Base-by-base conservation (phyloP, 2,888 invertebrate species). In the Gasteruption jaculator region DNA sequence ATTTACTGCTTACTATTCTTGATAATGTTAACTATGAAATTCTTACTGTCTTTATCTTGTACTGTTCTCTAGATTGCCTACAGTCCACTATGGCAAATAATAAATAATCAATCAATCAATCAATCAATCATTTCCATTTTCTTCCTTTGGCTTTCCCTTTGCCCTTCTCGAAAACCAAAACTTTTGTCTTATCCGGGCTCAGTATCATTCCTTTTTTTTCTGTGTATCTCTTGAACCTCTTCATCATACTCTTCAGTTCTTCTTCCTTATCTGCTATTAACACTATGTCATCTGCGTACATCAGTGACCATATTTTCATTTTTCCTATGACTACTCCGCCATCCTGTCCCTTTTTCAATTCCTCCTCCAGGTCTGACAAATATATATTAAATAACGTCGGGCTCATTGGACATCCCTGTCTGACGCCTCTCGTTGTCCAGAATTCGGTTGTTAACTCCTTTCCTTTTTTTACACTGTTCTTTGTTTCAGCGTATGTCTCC, bases 281-380 rank as follows among this genome's bases (percentile, higher is more conserved):
- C n/a, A n/a, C n/a, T n/a, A n/a, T n/a, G n/a, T n/a, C n/a, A n/a
- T n/a, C n/a, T n/a, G n/a, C n/a, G n/a, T n/a, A n/a, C n/a, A n/a
- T n/a, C n/a, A n/a, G n/a, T n/a, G n/a, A n/a, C n/a, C 26, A 38
- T 7, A 46, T 16, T 22, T 27, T 41, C 10, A 21, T 19, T 4
- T 8, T 29, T 8, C 33, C 41, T 16, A 41, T 19, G 7, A 14
- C 19, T 4, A 41, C 33, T 16, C 34, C 41, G 15, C 37, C 45
- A 5, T 19, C 10, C 15, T 24, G 35, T 20, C 22, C 39, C n/a
- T 27, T 43, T 10, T 22, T 27, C 14, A 36, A 12, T 8, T 30
- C 32, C 11, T 31, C 27, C 12, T 38, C 44, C 19, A 44, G 11
- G 16, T 48, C n/a, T n/a, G n/a, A n/a, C n/a, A n/a, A n/a, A n/a